Conservation (phyloP, 2,888 invertebrate genomes). For the Dione juno region DNA sequence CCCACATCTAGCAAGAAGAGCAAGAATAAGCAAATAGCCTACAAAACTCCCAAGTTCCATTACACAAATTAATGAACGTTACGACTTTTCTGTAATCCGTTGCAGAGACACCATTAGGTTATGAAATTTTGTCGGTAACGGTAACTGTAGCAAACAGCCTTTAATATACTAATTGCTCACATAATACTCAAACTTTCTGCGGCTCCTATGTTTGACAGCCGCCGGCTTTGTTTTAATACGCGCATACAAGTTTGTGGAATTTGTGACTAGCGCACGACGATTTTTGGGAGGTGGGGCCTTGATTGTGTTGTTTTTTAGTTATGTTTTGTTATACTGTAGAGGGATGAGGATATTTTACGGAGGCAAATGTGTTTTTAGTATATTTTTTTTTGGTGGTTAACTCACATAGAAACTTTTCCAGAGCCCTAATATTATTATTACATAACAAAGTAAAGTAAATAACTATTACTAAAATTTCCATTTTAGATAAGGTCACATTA, state of each 20-base stretch:
- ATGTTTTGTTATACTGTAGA: background rate
- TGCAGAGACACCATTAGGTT: slow-evolving; percentile 47
- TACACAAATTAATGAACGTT: slow-evolving; percentile 48
- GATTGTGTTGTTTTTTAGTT: background rate
- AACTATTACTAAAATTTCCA: too few species aligned
- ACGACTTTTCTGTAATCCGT: slow-evolving; percentile 46
- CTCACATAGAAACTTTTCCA: too few species aligned
- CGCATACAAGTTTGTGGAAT: slow-evolving; percentile 13
- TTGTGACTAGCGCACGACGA: slow-evolving; percentile 3
- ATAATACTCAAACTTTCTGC: slow-evolving; percentile 50
- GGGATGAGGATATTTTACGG: background rate
- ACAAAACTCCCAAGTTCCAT: slow-evolving; percentile 41
- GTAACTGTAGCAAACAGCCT: slow-evolving; percentile 51
- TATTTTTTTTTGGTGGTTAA: too few species aligned
- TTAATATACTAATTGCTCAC: slow-evolving; percentile 54
- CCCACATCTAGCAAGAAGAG: background rate
- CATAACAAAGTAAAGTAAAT: too few species aligned
- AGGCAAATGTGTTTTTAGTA: background rate
- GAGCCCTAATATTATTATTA: too few species aligned
- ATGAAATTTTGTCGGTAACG: slow-evolving; percentile 49
- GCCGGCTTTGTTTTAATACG: slow-evolving; percentile 46
- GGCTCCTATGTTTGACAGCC: slow-evolving; percentile 46
- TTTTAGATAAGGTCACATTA: too few species aligned
- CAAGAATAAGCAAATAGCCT: slow-evolving; percentile 2
- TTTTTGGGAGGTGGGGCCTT: background rate